Conservation (phyloP, 35 echinoderm and acorn worm species). For the Nesometra sesokonis region DNA sequence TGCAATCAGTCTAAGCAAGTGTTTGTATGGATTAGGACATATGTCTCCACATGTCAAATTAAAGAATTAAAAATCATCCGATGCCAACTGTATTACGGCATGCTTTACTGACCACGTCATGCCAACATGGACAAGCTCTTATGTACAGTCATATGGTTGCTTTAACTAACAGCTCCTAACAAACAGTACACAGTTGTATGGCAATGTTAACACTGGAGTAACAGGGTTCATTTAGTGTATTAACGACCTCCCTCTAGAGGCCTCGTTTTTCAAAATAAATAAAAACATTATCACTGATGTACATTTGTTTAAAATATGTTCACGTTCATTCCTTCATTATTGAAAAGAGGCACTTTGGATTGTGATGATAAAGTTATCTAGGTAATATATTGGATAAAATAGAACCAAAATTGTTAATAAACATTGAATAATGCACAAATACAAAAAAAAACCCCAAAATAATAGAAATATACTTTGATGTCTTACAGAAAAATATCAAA, state of each 20-base stretch:
- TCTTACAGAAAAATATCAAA: too few species aligned
- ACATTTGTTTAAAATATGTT: too few species aligned
- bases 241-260: neutral
- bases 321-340: too few species aligned
- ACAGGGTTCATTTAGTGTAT: neutral
- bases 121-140: neutral
- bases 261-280: neutral
- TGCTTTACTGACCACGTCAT: neutral
- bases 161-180: neutral
- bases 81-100: neutral
- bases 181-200: neutral
- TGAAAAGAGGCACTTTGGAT: too few species aligned
- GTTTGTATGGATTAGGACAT: neutral
- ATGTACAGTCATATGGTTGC: neutral
- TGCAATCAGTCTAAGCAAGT: neutral
- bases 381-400: too few species aligned
- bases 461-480: too few species aligned
- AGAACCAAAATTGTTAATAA: too few species aligned
- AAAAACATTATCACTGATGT: too few species aligned
- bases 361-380: too few species aligned
- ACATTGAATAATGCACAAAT: too few species aligned
- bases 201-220: neutral
- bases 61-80: neutral
- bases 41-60: neutral
- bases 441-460: too few species aligned